Percentiles rank a stretch among this genome's conserved stretches.
Conservation (phyloP, 2,113 vertebrate genomes). For the Trochalopteron elliotii region DNA sequence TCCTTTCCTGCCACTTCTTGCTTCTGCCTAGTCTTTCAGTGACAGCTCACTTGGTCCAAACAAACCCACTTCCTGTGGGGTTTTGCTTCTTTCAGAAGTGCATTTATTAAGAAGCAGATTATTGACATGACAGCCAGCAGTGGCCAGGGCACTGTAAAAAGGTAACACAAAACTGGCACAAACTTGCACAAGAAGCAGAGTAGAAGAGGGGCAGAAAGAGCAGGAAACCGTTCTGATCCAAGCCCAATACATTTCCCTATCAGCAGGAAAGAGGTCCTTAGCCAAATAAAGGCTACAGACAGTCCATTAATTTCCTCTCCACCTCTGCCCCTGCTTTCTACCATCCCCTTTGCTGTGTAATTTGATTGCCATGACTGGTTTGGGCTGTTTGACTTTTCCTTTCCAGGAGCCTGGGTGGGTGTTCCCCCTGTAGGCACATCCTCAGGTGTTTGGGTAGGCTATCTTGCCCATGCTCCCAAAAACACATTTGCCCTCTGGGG, state of each 20-base stretch:
- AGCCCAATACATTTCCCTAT: neutral
- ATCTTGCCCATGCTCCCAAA: neutral
- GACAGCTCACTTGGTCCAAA: neutral
- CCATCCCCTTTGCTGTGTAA: neutral
- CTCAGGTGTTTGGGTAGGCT: neutral
- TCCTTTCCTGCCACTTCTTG: neutral
- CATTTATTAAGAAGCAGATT: neutral
- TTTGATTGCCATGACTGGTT: neutral
- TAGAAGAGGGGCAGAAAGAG: neutral
- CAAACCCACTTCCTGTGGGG: neutral
- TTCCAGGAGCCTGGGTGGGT: neutral
- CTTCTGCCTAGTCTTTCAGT: neutral
- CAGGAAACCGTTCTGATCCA: neutral
- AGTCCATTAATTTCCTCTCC: neutral
- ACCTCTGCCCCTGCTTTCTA: neutral
- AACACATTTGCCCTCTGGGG: neutral
- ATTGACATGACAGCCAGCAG: neutral
- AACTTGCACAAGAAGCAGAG: neutral
- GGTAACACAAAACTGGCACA: neutral
- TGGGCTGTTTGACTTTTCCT: neutral
- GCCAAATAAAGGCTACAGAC: neutral
- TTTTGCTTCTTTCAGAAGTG: neutral
- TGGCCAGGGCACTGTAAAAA: neutral
- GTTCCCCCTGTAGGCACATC: neutral
- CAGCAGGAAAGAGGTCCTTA: neutral